These are phyloP conservation scores for Sebastes matsubarae DNA, from an alignment of 2,797 vertebrate genomes.

Conservation along the genomic window DNA sequence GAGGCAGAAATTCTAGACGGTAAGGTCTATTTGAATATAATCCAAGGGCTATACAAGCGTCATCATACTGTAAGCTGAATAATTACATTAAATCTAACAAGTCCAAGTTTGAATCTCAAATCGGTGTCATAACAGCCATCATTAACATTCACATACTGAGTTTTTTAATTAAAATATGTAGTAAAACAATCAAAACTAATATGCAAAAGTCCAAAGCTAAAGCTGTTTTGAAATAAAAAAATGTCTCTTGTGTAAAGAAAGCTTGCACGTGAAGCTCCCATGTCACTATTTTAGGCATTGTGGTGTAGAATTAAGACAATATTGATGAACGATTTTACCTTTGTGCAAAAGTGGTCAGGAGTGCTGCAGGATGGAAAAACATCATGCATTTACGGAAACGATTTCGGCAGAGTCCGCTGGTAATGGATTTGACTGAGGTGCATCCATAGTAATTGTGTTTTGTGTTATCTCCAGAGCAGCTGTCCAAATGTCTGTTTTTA, in stretches of 20 bases:
- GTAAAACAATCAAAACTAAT: slow-evolving; percentile 82
- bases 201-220: slow-evolving; percentile 81
- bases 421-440: slow-evolving; percentile 76
- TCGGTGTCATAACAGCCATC: slow-evolving; percentile 59
- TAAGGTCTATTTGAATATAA: slow-evolving; percentile 72
- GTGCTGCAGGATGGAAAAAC: slow-evolving; percentile 49
- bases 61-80: slow-evolving; percentile 60
- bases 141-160: slow-evolving; percentile 52
- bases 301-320: slow-evolving; percentile 57
- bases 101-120: slow-evolving; percentile 66
- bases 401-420: slow-evolving; percentile 51
- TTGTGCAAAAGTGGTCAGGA: slow-evolving; percentile 47
- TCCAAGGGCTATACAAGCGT: slow-evolving; percentile 84
- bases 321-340: slow-evolving; percentile 50
- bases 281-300: slow-evolving; percentile 58
- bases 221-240: slow-evolving; percentile 63
- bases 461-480: slow-evolving; percentile 78
- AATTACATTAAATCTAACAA: slow-evolving; percentile 66
- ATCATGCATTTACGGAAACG: slow-evolving; percentile 51
- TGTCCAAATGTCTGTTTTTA: slow-evolving; percentile 79
- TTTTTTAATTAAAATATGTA: slow-evolving; percentile 58
- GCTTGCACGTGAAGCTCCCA: slow-evolving; percentile 63
- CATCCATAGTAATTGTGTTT: slow-evolving; percentile 77
- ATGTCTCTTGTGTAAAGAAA: slow-evolving; percentile 59
- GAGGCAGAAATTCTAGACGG: slow-evolving; percentile 54